Base-by-base conservation (phyloP, 2,797 vertebrate species). In the Melanotaenia nigrans region DNA sequence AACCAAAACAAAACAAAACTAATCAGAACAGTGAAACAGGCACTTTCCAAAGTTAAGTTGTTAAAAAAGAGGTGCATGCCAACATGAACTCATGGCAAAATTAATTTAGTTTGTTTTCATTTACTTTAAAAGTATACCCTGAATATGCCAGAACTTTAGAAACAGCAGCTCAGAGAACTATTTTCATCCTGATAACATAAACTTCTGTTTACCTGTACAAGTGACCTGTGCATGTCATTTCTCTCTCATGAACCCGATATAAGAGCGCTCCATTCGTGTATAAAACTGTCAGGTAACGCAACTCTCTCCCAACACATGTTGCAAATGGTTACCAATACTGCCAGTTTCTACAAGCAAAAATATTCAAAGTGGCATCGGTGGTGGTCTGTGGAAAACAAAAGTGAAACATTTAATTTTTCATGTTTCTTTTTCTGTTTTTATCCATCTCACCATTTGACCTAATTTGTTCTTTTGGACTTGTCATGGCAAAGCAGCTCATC, bases 401-500 rank as follows among this genome's bases (percentile, higher is more conserved):
- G 85, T 72, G 71, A 86, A 85, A 90, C 80, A 88, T 90, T 88
- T 68, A 74, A 84, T 89, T 89, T 85, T 86, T 87, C 85, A 86
- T 85, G 83, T 78, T 77, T 83, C 69, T 77, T 38, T 78, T 78
- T 75, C 68, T 79, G n/a, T 42, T 63, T 87, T 90, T 89, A 83
- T 82, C 84, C 61, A 68, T 88, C 87, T 91, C 88, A 92, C 84
- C 36, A 36, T 91, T 89, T 93, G 92, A 92, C 90, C 92, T 90
- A 91, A 91, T 92, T 93, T 93, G 87, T 89, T 90, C 85, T 89
- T 92, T 91, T 91, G 83, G 89, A 81, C 90, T 91, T 92, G 92
- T 92, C 90, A 86, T 88, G 82, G 85, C 80, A 85, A 68, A 88
- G 86, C 87, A 89, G 87, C 84, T 91, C 88, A 89, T 88, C 88